Percentiles rank a stretch among this genome's conserved stretches.
phyloP scores from a whole-genome alignment of 2,888 invertebrate species.

The Cremastinae sp. region DNA sequence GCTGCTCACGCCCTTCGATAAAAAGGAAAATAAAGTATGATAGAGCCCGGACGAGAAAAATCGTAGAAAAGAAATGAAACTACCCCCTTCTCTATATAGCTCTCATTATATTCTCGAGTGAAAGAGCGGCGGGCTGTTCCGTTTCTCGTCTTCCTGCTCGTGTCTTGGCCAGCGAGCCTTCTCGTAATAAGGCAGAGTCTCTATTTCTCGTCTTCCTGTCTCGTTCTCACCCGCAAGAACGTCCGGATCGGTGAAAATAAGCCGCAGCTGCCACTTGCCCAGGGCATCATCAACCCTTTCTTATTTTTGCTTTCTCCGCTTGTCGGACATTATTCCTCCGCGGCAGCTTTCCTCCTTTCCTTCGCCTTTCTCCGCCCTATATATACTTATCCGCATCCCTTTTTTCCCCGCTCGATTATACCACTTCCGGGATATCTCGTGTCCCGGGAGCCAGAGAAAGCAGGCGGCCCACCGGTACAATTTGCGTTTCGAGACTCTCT shows the following conservation, averaged over 20 bases:
- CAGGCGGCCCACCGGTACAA: too few relatives aligned
- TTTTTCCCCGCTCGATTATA: conserved; percentile 49
- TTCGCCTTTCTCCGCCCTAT: conserved; percentile 49
- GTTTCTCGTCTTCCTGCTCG: conserved; percentile 37
- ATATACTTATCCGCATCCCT: conserved; percentile 17
- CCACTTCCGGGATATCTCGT: conserved; percentile 59
- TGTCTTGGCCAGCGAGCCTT: conserved; percentile 20
- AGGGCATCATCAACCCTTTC: conserved; percentile 54
- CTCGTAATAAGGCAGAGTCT: conserved; percentile 17
- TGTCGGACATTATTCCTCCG: conserved; percentile 42
- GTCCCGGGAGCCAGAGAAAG: conserved; percentile 30
- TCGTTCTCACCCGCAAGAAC: conserved; percentile 17
- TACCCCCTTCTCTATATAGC: conserved; percentile 44
- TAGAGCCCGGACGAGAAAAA: conserved; percentile 5
- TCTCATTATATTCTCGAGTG: conserved; percentile 27
- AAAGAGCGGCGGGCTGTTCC: background rate
- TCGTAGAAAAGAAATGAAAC: conserved; percentile 31
- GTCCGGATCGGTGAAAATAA: conserved; percentile 10
- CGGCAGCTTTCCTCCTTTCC: conserved; percentile 33
- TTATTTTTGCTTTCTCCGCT: conserved; percentile 53
- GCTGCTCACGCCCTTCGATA: conserved; percentile 18
- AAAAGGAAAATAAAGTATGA: conserved; percentile 21
- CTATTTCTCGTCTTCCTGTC: too few relatives aligned
- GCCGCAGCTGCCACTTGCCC: conserved; percentile 52
- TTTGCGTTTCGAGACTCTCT: conserved; percentile 29